These are phyloP conservation scores for Sebastes oblongus DNA, from an alignment of 2,797 vertebrate genomes.

Conservation along the genomic window DNA sequence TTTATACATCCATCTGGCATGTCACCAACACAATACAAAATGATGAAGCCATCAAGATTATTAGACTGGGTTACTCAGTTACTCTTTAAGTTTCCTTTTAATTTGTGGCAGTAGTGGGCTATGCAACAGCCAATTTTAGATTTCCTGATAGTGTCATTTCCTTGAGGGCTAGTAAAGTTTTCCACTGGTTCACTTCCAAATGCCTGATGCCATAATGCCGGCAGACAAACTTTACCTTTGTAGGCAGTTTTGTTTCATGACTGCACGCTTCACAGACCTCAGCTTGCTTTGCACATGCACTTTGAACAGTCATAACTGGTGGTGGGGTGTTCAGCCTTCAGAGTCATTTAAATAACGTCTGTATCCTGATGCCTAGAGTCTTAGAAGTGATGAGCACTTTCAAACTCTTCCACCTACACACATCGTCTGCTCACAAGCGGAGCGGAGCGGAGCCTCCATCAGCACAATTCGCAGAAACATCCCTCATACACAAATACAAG, in stretches of 20 bases:
- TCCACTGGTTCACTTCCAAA: background rate
- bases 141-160: background rate
- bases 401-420: background rate
- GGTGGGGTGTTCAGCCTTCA: background rate
- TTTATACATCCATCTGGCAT: no score
- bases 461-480: background rate
- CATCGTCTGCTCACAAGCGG: background rate
- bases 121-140: background rate
- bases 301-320: background rate
- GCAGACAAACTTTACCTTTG: background rate
- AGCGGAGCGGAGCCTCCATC: background rate
- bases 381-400: background rate
- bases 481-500: slow-evolving; percentile 1
- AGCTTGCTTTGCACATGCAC: background rate
- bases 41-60: background rate
- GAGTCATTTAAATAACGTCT: slow-evolving; percentile 16
- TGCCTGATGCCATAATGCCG: background rate
- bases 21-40: no score
- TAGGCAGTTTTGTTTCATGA: slow-evolving; percentile 2
- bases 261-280: background rate
- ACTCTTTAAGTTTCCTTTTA: background rate
- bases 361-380: background rate
- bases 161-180: background rate
- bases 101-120: background rate
- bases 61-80: background rate